Conservation (phyloP, 1,140 invertebrate species). For the Augochlora pura region DNA sequence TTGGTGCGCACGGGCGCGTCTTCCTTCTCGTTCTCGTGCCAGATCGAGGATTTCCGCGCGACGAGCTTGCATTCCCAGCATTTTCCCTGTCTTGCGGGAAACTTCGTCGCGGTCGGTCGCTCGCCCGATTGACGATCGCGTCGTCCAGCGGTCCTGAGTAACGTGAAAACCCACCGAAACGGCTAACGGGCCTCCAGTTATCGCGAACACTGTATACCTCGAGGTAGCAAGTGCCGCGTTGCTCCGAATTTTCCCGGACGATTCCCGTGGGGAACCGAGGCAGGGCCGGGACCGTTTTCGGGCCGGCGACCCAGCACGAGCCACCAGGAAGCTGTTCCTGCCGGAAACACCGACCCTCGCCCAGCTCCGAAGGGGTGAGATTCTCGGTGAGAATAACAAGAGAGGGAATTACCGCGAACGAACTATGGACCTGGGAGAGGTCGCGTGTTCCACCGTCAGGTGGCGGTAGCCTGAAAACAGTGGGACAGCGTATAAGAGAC, state of each 20-base stretch:
- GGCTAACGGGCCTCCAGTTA: conserved; percentile 61
- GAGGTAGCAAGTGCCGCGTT: conserved; percentile 58
- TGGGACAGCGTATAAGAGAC: conserved; percentile 68
- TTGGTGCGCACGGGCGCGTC: conserved; percentile 77
- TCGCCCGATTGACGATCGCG: conserved; percentile 18
- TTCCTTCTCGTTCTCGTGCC: conserved; percentile 66
- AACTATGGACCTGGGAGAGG: conserved; percentile 66
- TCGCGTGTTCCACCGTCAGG: conserved; percentile 63
- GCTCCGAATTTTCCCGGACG: conserved; percentile 8
- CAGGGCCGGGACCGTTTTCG: background rate
- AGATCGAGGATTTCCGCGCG: conserved; percentile 40
- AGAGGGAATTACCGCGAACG: conserved; percentile 63
- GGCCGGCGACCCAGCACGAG: background rate
- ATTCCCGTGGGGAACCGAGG: background rate
- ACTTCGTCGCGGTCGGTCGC: background rate
- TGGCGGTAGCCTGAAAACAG: conserved; percentile 71
- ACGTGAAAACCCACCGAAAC: conserved; percentile 42
- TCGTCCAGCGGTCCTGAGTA: conserved; percentile 14
- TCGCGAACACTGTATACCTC: conserved; percentile 53
- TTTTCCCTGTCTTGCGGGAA: conserved; percentile 14
- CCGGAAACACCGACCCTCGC: background rate
- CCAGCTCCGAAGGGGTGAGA: conserved; percentile 42
- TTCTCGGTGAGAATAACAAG: conserved; percentile 25
- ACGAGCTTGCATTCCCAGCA: conserved; percentile 24
- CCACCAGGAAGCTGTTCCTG: background rate